These are phyloP conservation scores for Pammene fasciana DNA, from an alignment of 2,888 invertebrate species.

Conservation along the genomic window DNA sequence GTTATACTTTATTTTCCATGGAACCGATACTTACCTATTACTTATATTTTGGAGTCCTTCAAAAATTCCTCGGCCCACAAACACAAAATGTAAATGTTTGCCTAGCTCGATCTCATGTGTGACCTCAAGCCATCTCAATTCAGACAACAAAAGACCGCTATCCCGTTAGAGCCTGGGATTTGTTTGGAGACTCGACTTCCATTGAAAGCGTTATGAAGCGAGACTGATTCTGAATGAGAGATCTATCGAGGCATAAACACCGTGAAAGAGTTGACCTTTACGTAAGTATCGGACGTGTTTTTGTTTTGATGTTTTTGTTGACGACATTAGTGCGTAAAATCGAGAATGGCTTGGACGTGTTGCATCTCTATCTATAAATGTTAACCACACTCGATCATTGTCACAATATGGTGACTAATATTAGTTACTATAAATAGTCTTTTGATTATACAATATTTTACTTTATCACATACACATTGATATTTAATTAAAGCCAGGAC, in stretches of 20 bases:
- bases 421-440: no score
- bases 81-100: neutral
- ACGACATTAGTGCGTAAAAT: neutral
- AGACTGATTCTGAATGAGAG: conserved; percentile 5
- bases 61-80: neutral
- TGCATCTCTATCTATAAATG: no score
- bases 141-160: conserved; percentile 10
- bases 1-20: no score
- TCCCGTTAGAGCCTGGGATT: conserved; percentile 22
- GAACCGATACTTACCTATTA: neutral
- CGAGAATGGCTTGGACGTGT: neutral
- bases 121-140: conserved; percentile 1
- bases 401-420: no score
- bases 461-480: neutral
- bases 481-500: no score
- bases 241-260: conserved; percentile 8
- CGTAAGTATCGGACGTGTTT: neutral
- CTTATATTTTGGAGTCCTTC: neutral
- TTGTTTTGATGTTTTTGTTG: neutral
- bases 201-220: conserved; percentile 20
- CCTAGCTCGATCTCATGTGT: neutral
- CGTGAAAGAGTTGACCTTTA: conserved; percentile 18
- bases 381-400: no score
- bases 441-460: no score
- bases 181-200: neutral